Evolutionary conservation across 2,797 vertebrate species (phyloP), one percentile per base, ranked within the genome.

Genomic region (Steatocranus sp.): DNA sequence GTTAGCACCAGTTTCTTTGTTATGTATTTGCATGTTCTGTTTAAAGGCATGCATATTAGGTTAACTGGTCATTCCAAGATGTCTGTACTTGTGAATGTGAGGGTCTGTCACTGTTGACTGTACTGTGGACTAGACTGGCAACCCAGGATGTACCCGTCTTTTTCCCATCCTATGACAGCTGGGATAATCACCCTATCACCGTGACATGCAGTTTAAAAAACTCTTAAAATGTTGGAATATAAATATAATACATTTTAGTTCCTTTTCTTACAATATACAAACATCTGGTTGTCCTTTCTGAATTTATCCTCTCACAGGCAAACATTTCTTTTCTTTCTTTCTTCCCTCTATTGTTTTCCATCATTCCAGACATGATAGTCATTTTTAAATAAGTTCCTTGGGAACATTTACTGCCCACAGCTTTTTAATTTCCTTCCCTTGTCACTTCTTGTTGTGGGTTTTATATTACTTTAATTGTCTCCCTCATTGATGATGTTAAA

Each of bases 391-490:
- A 83, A 23, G 58, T 78, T 27, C 6, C 3, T 53, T 7, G 36
- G 32, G 50, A 68, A 75, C 74, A 63, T 77, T 75, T 56, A 86
- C 86, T 66, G 76, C 85, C 83, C 78, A 34, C 30, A 86, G 90
- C 76, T 84, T 89, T 87, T 82, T 92, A 73, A 91, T 91, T 86
- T 86, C 87, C 83, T 78, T 73, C 83, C 43, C 77, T 75, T 89
- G 88, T 91, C 89, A 77, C 83, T 92, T 86, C 83, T 89, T 83
- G 82, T 92, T 90, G 85, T 53, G 8, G 73, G 14, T 87, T 84
- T 87, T 84, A 61, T 82, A 66, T 89, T 74, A 76, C 89, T 90
- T 88, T 80, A 93, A 91, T 88, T 58, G 66, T 75, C 70, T 85
- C 80, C 80, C 61, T 84, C 85, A 83, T 78, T 79, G 84, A 91